Evolutionary conservation across 2,113 vertebrate species (phyloP).

Genomic region (Mormoops blainvillei): DNA sequence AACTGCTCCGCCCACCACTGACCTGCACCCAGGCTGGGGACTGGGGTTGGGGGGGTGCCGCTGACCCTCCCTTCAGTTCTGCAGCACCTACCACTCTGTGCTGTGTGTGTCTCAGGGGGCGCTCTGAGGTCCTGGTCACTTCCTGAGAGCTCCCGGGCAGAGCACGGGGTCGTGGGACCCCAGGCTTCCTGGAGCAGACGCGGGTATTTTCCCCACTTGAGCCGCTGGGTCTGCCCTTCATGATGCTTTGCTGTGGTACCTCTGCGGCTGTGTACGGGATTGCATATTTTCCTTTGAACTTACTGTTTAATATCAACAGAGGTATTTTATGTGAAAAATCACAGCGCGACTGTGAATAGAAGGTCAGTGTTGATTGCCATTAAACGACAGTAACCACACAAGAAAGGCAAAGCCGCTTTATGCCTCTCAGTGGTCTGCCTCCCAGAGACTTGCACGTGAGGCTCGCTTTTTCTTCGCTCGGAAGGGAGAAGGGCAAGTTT

Average conservation of each 20-base stretch:
- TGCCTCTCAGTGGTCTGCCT: background rate
- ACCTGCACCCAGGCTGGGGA: accelerated
- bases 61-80: background rate
- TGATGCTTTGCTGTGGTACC: background rate
- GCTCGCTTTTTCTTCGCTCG: background rate
- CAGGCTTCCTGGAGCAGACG: no score
- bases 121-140: background rate
- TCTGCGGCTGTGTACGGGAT: background rate
- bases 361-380: background rate
- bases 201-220: background rate
- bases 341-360: background rate
- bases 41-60: no score
- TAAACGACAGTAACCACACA: no score
- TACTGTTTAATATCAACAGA: background rate
- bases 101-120: background rate
- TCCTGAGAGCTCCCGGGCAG: background rate
- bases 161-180: accelerated
- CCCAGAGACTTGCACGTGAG: background rate
- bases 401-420: background rate
- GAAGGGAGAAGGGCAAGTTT: background rate
- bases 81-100: background rate
- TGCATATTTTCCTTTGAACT: background rate
- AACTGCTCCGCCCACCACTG: background rate
- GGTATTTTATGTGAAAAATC: background rate
- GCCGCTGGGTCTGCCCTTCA: background rate